Evolutionary conservation across 2,797 vertebrate genomes (phyloP).

Genomic region (Avahi laniger): DNA sequence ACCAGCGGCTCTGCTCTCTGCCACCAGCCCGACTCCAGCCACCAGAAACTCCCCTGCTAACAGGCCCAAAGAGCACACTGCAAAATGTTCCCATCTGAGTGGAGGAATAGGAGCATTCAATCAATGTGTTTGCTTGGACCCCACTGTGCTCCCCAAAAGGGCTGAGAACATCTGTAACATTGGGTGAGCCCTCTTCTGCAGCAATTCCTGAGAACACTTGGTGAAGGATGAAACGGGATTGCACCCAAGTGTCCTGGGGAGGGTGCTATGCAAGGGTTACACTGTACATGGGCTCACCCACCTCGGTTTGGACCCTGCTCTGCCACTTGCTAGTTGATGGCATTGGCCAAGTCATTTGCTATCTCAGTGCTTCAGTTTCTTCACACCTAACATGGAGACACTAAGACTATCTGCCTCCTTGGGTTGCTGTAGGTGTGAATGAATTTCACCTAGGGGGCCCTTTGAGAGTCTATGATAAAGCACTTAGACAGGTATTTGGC

Average conservation of each 20-base stretch:
- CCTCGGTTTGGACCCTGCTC: background rate
- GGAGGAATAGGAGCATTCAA: too few species aligned
- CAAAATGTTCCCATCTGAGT: background rate
- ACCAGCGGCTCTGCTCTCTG: background rate
- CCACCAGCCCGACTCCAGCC: background rate
- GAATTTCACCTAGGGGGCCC: background rate
- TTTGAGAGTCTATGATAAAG: background rate
- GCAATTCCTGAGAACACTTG: background rate
- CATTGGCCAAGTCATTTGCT: background rate
- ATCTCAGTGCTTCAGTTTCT: background rate
- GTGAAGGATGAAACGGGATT: background rate
- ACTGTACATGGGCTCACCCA: rapidly evolving
- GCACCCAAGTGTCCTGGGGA: rapidly evolving
- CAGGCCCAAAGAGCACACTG: background rate
- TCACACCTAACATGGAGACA: background rate
- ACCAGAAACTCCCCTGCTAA: background rate
- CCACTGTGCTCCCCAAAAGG: background rate
- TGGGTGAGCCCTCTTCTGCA: background rate
- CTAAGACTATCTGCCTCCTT: background rate
- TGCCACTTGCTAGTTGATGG: background rate
- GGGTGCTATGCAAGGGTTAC: rapidly evolving
- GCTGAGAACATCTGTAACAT: background rate
- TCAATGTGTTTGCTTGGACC: background rate
- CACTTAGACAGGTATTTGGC: background rate
- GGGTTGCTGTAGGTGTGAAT: background rate